These are phyloP conservation scores for Bembecia ichneumoniformis DNA, from an alignment of 2,888 invertebrate genomes.

Conservation along the genomic window DNA sequence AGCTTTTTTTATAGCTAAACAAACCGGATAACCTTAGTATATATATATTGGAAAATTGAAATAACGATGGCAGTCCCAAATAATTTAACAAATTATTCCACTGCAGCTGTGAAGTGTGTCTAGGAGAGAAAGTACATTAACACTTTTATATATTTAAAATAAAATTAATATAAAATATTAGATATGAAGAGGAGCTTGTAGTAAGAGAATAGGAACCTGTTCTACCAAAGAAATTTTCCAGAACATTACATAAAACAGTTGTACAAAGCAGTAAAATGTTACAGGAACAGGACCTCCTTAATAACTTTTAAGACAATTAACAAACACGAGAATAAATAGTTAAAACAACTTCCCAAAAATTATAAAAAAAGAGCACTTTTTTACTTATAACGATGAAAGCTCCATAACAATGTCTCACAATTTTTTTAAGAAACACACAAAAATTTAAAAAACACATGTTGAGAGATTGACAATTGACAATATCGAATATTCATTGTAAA, in stretches of 20 bases:
- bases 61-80: constrained; percentile 51
- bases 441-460: no score
- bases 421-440: no score
- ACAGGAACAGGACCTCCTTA: neutral
- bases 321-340: constrained; percentile 4
- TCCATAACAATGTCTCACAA: no score
- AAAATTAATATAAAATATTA: constrained; percentile 16
- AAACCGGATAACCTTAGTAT: constrained; percentile 45
- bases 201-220: constrained; percentile 65
- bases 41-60: constrained; percentile 33
- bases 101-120: constrained; percentile 66
- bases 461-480: no score
- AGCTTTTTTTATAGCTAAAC: constrained; percentile 49
- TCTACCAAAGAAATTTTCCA: constrained; percentile 66
- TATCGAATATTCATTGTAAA: no score
- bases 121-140: constrained; percentile 58
- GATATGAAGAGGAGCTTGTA: constrained; percentile 25
- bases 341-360: no score
- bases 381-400: no score
- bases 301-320: constrained; percentile 9
- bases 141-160: constrained; percentile 26
- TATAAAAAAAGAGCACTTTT: no score
- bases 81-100: constrained; percentile 60
- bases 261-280: constrained; percentile 1
- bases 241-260: constrained; percentile 22